Evolutionary conservation across 2,113 vertebrate species (phyloP).

Genomic region (Neodontobutis hainanensis): DNA sequence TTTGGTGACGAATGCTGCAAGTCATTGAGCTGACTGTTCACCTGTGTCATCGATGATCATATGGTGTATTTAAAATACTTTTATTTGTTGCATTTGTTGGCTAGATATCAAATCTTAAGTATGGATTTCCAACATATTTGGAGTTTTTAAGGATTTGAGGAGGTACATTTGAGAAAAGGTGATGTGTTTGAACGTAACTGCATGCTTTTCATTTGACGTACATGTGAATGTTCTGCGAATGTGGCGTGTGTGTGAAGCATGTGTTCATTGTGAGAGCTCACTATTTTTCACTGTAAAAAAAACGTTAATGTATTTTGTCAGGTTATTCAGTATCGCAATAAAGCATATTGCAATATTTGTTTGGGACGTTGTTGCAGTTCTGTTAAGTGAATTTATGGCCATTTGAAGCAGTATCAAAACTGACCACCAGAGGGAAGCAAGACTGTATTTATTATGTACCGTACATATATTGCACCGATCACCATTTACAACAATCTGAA

Average conservation of each 20-base stretch:
- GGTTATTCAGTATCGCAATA: slow-evolving; percentile 70
- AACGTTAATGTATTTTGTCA: slow-evolving; percentile 67
- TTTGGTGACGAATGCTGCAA: slow-evolving; percentile 59
- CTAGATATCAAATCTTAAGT: slow-evolving; percentile 55
- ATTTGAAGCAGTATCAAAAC: background rate
- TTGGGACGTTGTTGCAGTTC: slow-evolving; percentile 6
- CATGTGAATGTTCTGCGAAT: slow-evolving; percentile 58
- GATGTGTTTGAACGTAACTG: slow-evolving; percentile 62
- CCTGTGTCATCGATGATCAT: slow-evolving; percentile 42
- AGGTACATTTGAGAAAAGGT: slow-evolving; percentile 32
- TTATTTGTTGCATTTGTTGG: slow-evolving; percentile 57
- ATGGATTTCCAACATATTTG: slow-evolving; percentile 42
- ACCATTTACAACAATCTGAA: too few relatives aligned
- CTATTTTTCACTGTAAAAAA: slow-evolving; percentile 63
- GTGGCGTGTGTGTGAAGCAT: slow-evolving; percentile 70
- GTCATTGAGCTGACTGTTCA: slow-evolving; percentile 60
- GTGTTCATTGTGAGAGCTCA: slow-evolving; percentile 69
- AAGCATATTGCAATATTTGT: slow-evolving; percentile 64
- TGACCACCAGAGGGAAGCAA: slow-evolving; percentile 47
- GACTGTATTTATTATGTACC: background rate
- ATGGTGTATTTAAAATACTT: slow-evolving; percentile 60
- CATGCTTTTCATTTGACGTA: slow-evolving; percentile 71
- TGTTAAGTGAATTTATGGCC: background rate
- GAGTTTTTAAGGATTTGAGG: slow-evolving; percentile 29
- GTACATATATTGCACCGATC: background rate